Base-by-base conservation (phyloP, 1,140 invertebrate species). In the Hesperophylax magnus region DNA sequence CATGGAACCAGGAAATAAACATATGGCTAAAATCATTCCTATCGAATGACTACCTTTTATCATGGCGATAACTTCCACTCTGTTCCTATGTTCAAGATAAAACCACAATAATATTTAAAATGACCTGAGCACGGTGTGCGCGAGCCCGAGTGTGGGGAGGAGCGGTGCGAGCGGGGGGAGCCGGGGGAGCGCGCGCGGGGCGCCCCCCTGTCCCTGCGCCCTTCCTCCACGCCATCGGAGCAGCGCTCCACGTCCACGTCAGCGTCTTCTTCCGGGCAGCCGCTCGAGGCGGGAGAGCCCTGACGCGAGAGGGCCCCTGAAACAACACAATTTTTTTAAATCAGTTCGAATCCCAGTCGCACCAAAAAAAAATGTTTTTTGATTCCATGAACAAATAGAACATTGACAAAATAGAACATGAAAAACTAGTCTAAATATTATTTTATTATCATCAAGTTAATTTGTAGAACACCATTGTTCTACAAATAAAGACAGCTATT, bases 201-300 rank as follows among this genome's bases (percentile, higher is more conserved):
- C 15, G 88, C 87, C 2, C 88, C 89, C 7, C 53, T 67, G 1
- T 65, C 63, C 63, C 56, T 18, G 5, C 15, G 78, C 3, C 87
- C 80, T 4, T 86, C 80, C 15, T 81, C 81, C 65, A 90, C 89
- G 0, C 89, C 88, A 69, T 90, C 89, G 14, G 89, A 90, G 81
- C 89, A 90, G 81, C 89, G 86, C 69, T 90, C 89, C 61, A 90
- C 89, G 81, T 90, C 89, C 52, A 90, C 89, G 65, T 90, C 89
- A 11, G 89, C 89, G 74, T 90, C 89, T 72, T 84, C 83, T 61
- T 90, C 89, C 60, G 88, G 87, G 2, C 86, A 86, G 6, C 87
- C 89, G 79, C 88, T 89, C 60, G 89, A 86, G 14, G 88, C 88
- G 20, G 89, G 89, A 0, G 89, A 90, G 84, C 89, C 90, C 81